Percentiles rank a stretch among this genome's conserved stretches.
These are phyloP conservation scores for Tachuris rubrigastra DNA, from an alignment of 2,113 vertebrate genomes.

Conservation along the genomic window DNA sequence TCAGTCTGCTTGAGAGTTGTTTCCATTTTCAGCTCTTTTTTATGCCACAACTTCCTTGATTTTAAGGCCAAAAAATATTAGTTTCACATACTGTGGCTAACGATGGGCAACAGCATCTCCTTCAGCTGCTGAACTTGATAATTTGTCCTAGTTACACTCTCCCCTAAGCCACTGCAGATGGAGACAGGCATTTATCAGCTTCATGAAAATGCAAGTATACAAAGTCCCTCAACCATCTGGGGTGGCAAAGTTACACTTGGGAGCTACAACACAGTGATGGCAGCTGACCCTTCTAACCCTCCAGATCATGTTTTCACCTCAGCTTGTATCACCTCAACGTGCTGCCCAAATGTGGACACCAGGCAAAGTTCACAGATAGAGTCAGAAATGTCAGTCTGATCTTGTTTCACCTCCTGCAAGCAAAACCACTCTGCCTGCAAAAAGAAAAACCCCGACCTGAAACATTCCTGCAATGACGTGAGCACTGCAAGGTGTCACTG, in stretches of 20 bases:
- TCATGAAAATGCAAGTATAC: not conserved
- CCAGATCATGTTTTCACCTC: constrained; percentile 13
- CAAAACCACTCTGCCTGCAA: not conserved
- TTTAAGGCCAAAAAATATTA: not conserved
- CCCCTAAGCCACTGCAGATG: not conserved
- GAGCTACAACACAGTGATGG: not conserved
- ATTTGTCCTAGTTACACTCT: not conserved
- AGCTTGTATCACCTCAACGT: not conserved
- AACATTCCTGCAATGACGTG: not conserved
- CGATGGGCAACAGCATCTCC: not conserved
- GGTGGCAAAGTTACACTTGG: not conserved
- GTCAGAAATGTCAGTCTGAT: constrained; percentile 22
- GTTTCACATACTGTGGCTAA: not conserved
- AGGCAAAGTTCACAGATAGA: constrained; percentile 33
- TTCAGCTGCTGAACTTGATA: not conserved
- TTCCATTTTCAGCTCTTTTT: not conserved
- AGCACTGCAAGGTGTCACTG: not conserved
- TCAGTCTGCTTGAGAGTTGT: not conserved
- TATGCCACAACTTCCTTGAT: not conserved
- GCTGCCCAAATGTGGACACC: not conserved
- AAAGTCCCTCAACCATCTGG: not conserved
- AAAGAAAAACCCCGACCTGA: not conserved
- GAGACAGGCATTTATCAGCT: not conserved
- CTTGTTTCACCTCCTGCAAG: not conserved
- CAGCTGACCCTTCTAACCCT: not conserved